Conservation (phyloP, 1,140 invertebrate species). For the Hycleus cichorii region DNA sequence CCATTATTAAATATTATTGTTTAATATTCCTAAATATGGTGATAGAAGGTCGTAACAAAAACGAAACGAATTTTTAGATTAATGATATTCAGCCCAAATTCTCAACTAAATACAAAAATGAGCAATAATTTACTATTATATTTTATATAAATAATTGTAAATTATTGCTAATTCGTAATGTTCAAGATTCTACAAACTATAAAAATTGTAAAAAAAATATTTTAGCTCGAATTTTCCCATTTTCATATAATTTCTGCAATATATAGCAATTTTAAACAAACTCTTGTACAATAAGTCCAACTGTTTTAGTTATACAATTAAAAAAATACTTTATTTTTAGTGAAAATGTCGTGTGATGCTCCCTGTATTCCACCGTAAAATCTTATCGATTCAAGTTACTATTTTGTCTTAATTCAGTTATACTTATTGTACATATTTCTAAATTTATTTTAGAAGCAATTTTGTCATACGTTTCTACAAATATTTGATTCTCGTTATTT, state of each 20-base stretch:
- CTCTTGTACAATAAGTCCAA: slow-evolving; percentile 9
- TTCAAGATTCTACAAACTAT: slow-evolving; percentile 11
- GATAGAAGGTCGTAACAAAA: background rate
- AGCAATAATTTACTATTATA: slow-evolving; percentile 6
- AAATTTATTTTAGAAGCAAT: too few species aligned
- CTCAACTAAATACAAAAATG: slow-evolving; percentile 11
- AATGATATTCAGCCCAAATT: slow-evolving; percentile 7
- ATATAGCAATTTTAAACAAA: background rate
- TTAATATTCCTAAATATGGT: background rate
- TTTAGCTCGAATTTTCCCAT: slow-evolving; percentile 12
- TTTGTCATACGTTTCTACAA: too few species aligned
- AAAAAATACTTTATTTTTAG: too few species aligned
- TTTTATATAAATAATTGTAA: background rate
- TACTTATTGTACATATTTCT: too few species aligned
- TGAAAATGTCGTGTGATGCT: too few species aligned
- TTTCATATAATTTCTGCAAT: slow-evolving; percentile 1
- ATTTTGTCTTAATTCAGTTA: too few species aligned
- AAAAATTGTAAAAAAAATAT: slow-evolving; percentile 14
- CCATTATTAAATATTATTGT: background rate
- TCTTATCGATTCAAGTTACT: too few species aligned
- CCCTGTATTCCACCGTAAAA: too few species aligned
- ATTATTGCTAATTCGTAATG: slow-evolving; percentile 7
- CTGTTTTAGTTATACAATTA: too few species aligned
- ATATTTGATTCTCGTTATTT: too few species aligned
- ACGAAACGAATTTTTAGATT: slow-evolving; percentile 5